phyloP scores from a whole-genome alignment of 2,797 vertebrate species.

The Lutjanus argentimaculatus region DNA sequence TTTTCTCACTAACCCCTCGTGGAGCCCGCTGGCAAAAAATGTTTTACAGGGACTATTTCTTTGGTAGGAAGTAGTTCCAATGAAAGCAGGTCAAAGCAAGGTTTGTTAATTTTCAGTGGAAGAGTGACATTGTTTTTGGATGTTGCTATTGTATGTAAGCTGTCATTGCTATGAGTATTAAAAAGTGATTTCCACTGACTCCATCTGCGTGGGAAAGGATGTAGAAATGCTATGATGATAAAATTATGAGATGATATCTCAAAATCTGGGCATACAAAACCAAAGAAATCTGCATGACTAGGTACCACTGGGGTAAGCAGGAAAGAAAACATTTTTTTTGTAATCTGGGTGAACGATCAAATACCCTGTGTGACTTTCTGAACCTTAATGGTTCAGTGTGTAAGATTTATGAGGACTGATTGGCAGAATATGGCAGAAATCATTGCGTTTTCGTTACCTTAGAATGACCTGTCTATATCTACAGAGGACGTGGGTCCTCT shows the following conservation, averaged over 20 bases:
- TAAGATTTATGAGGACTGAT: no score
- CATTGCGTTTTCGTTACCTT: no score
- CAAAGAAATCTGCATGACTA: not conserved
- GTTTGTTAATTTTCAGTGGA: not conserved
- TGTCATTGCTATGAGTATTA: not conserved
- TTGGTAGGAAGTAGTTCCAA: conserved; percentile 3
- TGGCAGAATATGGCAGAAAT: no score
- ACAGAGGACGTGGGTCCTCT: no score
- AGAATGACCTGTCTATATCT: no score
- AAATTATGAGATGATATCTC: not conserved
- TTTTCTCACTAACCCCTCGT: not conserved
- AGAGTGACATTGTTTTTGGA: conserved; percentile 6
- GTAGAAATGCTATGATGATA: not conserved
- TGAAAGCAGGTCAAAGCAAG: conserved; percentile 20
- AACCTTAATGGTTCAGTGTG: not conserved
- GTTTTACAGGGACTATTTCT: conserved; percentile 8
- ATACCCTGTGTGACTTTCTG: not conserved
- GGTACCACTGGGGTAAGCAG: not conserved
- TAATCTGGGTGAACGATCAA: not conserved
- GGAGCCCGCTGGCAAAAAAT: not conserved
- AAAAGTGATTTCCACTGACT: not conserved
- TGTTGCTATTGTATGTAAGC: not conserved
- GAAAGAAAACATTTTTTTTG: not conserved
- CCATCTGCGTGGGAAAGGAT: not conserved
- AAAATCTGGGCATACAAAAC: not conserved